Conservation (phyloP, 1,140 invertebrate genomes). For the Papilio machaon region DNA sequence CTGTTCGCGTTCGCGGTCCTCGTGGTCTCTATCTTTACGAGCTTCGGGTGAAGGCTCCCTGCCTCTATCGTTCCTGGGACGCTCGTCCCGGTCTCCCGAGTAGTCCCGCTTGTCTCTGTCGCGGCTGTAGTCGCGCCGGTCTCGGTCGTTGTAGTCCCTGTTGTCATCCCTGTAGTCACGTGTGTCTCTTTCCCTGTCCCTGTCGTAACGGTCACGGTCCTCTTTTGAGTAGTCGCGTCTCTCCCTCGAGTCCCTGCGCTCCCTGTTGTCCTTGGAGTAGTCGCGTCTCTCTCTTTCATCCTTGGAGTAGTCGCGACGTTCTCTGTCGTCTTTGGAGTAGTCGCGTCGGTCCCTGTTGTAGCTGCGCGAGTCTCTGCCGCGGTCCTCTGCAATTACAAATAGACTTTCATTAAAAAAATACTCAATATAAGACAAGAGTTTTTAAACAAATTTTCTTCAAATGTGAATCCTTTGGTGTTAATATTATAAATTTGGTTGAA, state of each 20-base stretch:
- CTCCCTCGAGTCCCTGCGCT: conserved; percentile 55
- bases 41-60: conserved; percentile 31
- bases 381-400: conserved; percentile 63
- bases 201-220: conserved; percentile 57
- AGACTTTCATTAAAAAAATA: background rate
- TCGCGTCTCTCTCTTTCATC: conserved; percentile 64
- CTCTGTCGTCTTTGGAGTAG: conserved; percentile 55
- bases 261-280: conserved; percentile 49
- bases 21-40: conserved; percentile 13
- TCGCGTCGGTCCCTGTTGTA: conserved; percentile 66
- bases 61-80: conserved; percentile 42
- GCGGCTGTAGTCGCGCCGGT: conserved; percentile 44
- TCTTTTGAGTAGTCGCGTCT: conserved; percentile 65
- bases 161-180: conserved; percentile 48
- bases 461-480: background rate
- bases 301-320: conserved; percentile 51
- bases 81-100: conserved; percentile 40
- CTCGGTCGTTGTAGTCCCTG: conserved; percentile 42
- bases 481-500: background rate
- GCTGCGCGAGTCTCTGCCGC: conserved; percentile 67
- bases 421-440: too few species aligned
- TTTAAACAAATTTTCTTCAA: background rate
- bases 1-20: conserved; percentile 41
- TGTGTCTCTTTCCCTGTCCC: conserved; percentile 42
- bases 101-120: conserved; percentile 39